Evolutionary conservation across 2,113 vertebrate species (phyloP).

Genomic region (Eclectus roratus): DNA sequence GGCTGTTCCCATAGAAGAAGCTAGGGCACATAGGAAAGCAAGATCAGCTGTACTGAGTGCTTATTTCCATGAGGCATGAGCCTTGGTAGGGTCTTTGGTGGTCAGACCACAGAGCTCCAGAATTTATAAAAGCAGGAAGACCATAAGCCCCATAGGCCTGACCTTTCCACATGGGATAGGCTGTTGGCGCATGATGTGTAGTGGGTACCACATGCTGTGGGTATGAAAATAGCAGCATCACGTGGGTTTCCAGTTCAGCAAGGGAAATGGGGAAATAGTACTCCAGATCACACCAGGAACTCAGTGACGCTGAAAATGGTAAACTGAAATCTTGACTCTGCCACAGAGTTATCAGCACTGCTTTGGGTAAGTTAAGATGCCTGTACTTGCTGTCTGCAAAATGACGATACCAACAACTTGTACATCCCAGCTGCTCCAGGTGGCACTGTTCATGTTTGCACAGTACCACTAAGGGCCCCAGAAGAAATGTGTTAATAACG

Average conservation of each 20-base stretch:
- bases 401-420: accelerated
- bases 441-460: accelerated
- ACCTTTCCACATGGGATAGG: neutral
- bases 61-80: neutral
- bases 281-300: neutral
- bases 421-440: neutral
- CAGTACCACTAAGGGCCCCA: accelerated
- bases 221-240: neutral
- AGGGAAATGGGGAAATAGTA: neutral
- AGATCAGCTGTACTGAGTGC: neutral
- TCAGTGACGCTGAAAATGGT: accelerated
- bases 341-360: neutral
- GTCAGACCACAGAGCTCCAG: no score
- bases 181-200: neutral
- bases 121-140: neutral
- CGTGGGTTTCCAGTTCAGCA: neutral
- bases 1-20: neutral
- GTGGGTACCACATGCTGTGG: accelerated
- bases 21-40: neutral
- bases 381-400: neutral
- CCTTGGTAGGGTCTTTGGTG: neutral
- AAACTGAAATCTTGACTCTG: neutral
- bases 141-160: accelerated
- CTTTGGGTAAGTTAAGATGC: neutral
- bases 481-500: accelerated